Evolutionary conservation across 2,888 invertebrate species (phyloP), one percentile per base, ranked within the genome.

Genomic region (Zaprionus bogoriensis): DNA sequence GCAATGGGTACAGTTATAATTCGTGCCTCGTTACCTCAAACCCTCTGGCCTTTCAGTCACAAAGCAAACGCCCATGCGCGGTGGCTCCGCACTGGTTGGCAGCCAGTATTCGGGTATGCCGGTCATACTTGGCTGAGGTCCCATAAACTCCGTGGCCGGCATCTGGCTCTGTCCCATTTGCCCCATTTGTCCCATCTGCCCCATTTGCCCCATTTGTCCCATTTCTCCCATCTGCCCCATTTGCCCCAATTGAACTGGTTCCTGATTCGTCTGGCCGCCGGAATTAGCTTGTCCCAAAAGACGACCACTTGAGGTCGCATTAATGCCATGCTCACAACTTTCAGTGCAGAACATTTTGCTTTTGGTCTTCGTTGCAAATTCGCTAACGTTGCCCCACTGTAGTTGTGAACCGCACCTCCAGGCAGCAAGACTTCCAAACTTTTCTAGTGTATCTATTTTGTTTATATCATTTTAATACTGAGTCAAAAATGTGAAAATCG

Each of bases 21-120:
- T n/a, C n/a, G n/a, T n/a, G n/a, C n/a, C n/a, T n/a, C n/a, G n/a
- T n/a, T 64, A 72, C 84, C 64, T 84, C 3, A 81, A 41, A 4
- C 75, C 70, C 19, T 77, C 82, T 2, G 78, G 75, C 4, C 61
- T 38, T 20, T 81, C 82, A 36, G 78, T 77, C 6, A 81, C 82
- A 52, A 74, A 23, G 38, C 79, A 77, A 50, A 64, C 45, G n/a
- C 85, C 78, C 12, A 84, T 4, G 4, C 46, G 53, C 3, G 41
- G 19, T 4, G 60, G 7, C 9, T 63, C 66, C 14, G 12, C 30
- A 53, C 6, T 52, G 67, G 39, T 22, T 32, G 22, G 19, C 23
- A 62, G 23, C 27, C 20, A 45, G 61, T 51, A 17, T 32, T 58
- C 2, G 48, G 27, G 1, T 39, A 38, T 14, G 27, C 38, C 17